Percentiles rank a stretch among this genome's conserved stretches.
These are phyloP conservation scores for Operophtera brumata DNA, from an alignment of 2,888 invertebrate genomes.

Conservation along the genomic window DNA sequence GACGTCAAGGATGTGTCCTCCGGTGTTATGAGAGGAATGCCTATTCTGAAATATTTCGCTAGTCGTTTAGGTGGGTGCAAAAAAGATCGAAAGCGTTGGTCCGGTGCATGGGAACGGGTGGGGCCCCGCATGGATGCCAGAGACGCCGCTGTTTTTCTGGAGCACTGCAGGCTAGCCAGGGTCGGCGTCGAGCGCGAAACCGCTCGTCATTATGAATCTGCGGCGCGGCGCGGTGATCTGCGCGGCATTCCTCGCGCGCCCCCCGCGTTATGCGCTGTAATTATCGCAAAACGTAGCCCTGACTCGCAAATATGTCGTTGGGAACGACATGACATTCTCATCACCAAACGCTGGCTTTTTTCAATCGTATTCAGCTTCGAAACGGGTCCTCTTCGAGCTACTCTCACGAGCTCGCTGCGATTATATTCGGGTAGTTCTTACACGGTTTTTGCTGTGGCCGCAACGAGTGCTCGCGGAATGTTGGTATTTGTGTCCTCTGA, in stretches of 20 bases:
- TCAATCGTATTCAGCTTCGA: constrained; percentile 54
- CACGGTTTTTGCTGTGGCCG: constrained; percentile 59
- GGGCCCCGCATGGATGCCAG: constrained; percentile 61
- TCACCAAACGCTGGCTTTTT: constrained; percentile 75
- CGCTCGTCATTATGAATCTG: constrained; percentile 75
- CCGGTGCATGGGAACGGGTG: constrained; percentile 64
- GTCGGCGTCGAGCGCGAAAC: constrained; percentile 59
- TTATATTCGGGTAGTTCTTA: constrained; percentile 60
- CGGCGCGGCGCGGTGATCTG: constrained; percentile 65
- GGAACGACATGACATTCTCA: constrained; percentile 80
- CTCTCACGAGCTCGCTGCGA: constrained; percentile 68
- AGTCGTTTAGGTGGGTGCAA: constrained; percentile 65
- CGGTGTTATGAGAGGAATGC: constrained; percentile 76
- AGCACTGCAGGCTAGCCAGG: constrained; percentile 33
- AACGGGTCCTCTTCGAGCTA: constrained; percentile 58
- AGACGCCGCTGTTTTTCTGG: constrained; percentile 64
- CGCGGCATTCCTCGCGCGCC: constrained; percentile 70
- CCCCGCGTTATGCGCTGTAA: constrained; percentile 76
- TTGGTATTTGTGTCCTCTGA: constrained; percentile 75
- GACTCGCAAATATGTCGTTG: constrained; percentile 79
- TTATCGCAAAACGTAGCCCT: constrained; percentile 77
- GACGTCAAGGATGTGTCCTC: constrained; percentile 72
- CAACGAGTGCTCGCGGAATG: constrained; percentile 69
- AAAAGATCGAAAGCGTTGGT: constrained; percentile 56
- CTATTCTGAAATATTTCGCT: constrained; percentile 77